Base-by-base conservation (phyloP, 1,140 invertebrate species). In the Zaprionus vittiger region DNA sequence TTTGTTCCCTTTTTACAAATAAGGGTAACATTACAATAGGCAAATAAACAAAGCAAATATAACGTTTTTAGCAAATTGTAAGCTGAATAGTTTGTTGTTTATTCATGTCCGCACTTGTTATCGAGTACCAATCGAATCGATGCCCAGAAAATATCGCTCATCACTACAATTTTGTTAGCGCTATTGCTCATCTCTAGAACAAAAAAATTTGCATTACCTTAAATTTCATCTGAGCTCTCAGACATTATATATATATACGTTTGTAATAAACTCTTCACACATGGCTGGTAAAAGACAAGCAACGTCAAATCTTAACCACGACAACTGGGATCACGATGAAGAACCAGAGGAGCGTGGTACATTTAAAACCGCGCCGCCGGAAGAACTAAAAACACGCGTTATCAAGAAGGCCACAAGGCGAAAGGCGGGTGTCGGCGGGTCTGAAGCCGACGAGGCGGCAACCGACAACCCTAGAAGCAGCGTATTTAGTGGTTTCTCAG, bases 261-360 rank as follows among this genome's bases (percentile, higher is more conserved):
- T 56, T 56, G 14, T 28, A 31, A 56, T 0, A 28, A 55, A 28
- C 34, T 52, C 2, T 37, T 17, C 55, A 56, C 26, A 75, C 68
- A 97, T 97, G 97, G 94, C 96, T 78, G 91, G 90, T 38, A 99
- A 99, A 94, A 94, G 98, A 75, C 92, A 93, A 78, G 97, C 98
- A 47, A 94, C 95, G 14, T 95, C 93, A 38, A 96, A 98, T 67
- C 93, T 99, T 67, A 98, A 96, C 92, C 96, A 97, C 86, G 96
- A 97, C n/a, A 98, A 98, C 93, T 98, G 97, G 97, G 95, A 98
- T 91, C 93, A 96, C 28, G 97, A 97, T 77, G 96, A 98, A n/a
- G 94, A 95, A 80, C 94, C 95, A 41, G 97, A 98, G 93, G 96
- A 97, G 78, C 94, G 95, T 71, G 97, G 96, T 22, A 94, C 92